Conservation (phyloP, 2,113 vertebrate species). For the Pipa parva region DNA sequence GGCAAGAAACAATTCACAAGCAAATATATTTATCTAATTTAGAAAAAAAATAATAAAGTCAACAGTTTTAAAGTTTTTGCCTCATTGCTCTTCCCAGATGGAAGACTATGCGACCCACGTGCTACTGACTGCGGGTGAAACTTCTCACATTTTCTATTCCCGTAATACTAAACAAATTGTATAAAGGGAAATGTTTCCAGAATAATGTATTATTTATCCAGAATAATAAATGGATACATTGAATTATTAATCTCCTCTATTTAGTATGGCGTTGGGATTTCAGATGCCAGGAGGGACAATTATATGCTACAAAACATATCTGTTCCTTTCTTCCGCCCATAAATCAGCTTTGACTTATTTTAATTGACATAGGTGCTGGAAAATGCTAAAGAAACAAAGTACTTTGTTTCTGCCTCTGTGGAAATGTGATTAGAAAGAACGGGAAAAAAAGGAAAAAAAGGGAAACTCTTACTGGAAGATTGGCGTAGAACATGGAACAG, state of each 20-base stretch:
- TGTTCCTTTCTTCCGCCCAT: constrained; percentile 37
- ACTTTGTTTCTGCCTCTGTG: constrained; percentile 26
- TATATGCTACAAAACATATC: constrained; percentile 42
- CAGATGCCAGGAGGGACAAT: constrained; percentile 42
- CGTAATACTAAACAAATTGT: constrained; percentile 36
- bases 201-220: constrained; percentile 43
- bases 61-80: background rate
- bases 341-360: constrained; percentile 42
- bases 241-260: constrained; percentile 41
- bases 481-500: background rate
- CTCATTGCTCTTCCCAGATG: background rate
- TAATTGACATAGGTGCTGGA: constrained; percentile 39
- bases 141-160: constrained; percentile 20
- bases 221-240: constrained; percentile 39
- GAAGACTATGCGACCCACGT: constrained; percentile 15
- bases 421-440: constrained; percentile 16
- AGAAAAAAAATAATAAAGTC: no score
- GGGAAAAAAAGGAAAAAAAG: constrained; percentile 1
- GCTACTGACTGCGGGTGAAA: constrained; percentile 4
- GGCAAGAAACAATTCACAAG: no score
- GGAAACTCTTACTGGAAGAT: background rate
- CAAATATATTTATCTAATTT: no score
- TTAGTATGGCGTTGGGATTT: constrained; percentile 36
- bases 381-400: constrained; percentile 26
- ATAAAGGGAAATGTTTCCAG: constrained; percentile 41